Evolutionary conservation across 2,113 vertebrate genomes (phyloP).

Genomic region (Xyrauchen texanus): DNA sequence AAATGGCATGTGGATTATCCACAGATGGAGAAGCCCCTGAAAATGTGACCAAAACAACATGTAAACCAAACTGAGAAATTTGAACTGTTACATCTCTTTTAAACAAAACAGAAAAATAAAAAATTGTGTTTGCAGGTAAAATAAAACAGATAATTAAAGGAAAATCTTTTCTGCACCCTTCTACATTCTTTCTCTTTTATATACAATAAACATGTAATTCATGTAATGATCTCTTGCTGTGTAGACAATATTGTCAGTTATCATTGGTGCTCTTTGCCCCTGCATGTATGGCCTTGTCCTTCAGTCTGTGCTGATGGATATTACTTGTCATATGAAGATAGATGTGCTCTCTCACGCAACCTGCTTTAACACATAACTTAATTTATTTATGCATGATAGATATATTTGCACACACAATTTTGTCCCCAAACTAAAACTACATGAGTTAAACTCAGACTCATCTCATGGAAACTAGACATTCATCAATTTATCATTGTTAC

Average conservation of each 20-base stretch:
- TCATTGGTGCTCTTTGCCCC: not conserved
- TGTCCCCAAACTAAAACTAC: no score
- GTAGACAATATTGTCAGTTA: constrained; percentile 4
- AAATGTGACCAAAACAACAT: no score
- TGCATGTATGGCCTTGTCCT: constrained; percentile 46
- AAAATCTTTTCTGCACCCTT: not conserved
- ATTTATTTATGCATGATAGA: not conserved
- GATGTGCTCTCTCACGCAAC: constrained; percentile 1
- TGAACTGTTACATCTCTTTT: no score
- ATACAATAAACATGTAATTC: not conserved
- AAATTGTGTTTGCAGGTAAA: no score
- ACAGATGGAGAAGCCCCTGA: no score
- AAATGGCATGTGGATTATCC: no score
- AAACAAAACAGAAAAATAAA: no score
- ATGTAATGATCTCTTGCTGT: constrained; percentile 32
- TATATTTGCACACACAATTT: not conserved
- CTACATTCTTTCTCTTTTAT: not conserved
- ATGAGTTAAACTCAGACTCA: no score
- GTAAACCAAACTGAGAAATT: no score
- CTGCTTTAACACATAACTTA: not conserved
- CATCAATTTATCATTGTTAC: not conserved
- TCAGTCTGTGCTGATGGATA: not conserved
- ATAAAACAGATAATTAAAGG: no score
- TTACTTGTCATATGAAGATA: constrained; percentile 14
- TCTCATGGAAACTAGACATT: not conserved